Evolutionary conservation across 2,888 invertebrate genomes (phyloP).

Genomic region (Dromius quadrimaculatus): DNA sequence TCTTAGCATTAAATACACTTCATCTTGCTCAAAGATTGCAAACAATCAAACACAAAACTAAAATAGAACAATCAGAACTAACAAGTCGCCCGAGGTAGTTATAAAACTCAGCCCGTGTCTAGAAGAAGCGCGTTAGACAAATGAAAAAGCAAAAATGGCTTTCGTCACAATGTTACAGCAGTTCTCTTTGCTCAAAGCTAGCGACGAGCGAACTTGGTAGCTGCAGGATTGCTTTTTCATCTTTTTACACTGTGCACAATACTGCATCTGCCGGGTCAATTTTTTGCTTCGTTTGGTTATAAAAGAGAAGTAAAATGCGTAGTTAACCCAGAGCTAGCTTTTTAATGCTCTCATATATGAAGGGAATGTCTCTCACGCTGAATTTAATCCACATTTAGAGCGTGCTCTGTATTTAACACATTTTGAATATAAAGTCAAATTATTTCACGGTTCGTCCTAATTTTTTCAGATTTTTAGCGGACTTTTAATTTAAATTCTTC

Average conservation of each 20-base stretch:
- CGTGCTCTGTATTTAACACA: slow-evolving; percentile 19
- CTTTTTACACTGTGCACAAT: background rate
- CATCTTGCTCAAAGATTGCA: background rate
- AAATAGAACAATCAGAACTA: slow-evolving; percentile 16
- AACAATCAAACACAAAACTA: slow-evolving; percentile 13
- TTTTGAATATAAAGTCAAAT: slow-evolving; percentile 35
- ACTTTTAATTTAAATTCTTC: slow-evolving; percentile 21
- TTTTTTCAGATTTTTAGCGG: slow-evolving; percentile 15
- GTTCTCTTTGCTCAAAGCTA: slow-evolving; percentile 22
- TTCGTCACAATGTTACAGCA: slow-evolving; percentile 18
- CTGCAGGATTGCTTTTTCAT: slow-evolving; percentile 15
- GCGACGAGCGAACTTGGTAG: no score
- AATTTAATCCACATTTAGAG: slow-evolving; percentile 32
- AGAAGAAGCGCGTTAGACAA: slow-evolving; percentile 5
- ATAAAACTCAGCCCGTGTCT: background rate
- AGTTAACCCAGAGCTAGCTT: slow-evolving; percentile 22
- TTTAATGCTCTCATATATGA: slow-evolving; percentile 22
- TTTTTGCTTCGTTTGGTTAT: slow-evolving; percentile 28
- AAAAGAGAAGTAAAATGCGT: slow-evolving; percentile 10
- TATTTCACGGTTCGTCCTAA: slow-evolving; percentile 5
- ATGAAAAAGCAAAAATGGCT: slow-evolving; percentile 9
- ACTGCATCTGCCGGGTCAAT: slow-evolving; percentile 1
- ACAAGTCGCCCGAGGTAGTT: slow-evolving; percentile 9
- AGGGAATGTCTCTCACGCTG: background rate
- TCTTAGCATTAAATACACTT: background rate